A percentile compares a stretch with the other conserved stretches of the same genome.
These are phyloP conservation scores for Sebastiscus albofasciatus DNA, from an alignment of 2,797 vertebrate genomes.

Conservation along the genomic window DNA sequence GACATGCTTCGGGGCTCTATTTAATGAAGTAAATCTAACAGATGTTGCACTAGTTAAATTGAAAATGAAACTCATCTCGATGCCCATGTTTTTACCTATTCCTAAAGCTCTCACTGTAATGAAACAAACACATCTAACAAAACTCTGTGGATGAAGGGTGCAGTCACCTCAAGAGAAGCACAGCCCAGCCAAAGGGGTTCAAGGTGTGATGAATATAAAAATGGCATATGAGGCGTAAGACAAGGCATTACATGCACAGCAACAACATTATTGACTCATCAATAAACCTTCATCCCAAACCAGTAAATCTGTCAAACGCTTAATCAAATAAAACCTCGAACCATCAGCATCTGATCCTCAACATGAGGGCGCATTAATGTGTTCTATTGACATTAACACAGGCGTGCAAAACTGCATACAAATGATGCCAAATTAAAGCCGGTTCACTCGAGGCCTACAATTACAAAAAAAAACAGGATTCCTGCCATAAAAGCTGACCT, in stretches of 20 bases:
- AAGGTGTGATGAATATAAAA: slow-evolving; percentile 44
- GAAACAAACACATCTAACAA: not conserved
- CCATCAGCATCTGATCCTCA: slow-evolving; percentile 61
- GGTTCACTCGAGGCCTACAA: not conserved
- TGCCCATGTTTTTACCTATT: not conserved
- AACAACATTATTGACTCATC: slow-evolving; percentile 63
- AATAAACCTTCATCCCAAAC: slow-evolving; percentile 60
- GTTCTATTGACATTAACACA: slow-evolving; percentile 57
- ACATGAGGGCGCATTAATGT: slow-evolving; percentile 76
- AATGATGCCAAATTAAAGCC: slow-evolving; percentile 26
- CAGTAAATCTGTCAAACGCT: slow-evolving; percentile 78
- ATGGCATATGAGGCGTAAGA: slow-evolving; percentile 48
- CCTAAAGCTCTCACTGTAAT: not conserved
- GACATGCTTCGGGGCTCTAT: not conserved
- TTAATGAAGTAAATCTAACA: not conserved
- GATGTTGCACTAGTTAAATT: not conserved
- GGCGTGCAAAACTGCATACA: slow-evolving; percentile 57
- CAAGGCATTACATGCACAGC: slow-evolving; percentile 64
- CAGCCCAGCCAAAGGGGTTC: not conserved
- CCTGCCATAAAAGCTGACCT: not conserved
- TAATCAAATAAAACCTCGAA: slow-evolving; percentile 78
- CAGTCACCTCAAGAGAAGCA: not conserved
- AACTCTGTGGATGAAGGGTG: not conserved
- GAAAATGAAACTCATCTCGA: slow-evolving; percentile 4
- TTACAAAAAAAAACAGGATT: not conserved